Evolutionary conservation across 1,140 invertebrate species (phyloP), one percentile per base, ranked within the genome.

Genomic region (Wiebesia pumilae): DNA sequence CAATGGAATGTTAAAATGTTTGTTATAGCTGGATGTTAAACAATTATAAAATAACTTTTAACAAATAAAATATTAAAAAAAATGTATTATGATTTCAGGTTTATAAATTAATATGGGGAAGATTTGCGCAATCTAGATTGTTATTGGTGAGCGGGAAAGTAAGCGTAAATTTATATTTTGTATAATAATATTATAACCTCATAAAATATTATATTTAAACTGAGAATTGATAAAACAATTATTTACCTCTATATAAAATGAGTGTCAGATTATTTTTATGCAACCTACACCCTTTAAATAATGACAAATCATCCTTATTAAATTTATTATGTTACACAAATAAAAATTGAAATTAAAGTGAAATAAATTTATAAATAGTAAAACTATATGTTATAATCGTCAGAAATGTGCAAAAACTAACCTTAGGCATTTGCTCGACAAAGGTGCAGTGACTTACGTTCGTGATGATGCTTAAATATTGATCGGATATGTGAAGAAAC

Each of bases 121-220:
- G 30, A 51, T 82, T 82, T 71, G 71, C 62, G 65, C 19, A 71
- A 33, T 58, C 2, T 83, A 35, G 10, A 75, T n/a, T 83, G 69
- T 40, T 75, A 75, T 83, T 30, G 27, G 14, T 62, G 35, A 77
- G 47, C 35, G 67, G 35, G 71, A 84, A 87, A 84, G 62, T n/a
- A 62, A 81, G 35, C 79, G 83, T 65, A 87, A 58, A 90, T 88
- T 90, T 87, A 89, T 87, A 88, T 90, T 89, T 73, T 71, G 86
- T 83, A 84, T 77, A 83, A 62, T 62, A 40, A 77, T 77, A 77
- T 77, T 75, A 35, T 83, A 83, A 19, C 67, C 3, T 73, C 38
- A 73, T 58, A 38, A 30, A 58, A 75, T 38, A 40, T 58, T 43
- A 83, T 69, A 54, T 54, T 83, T 43, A 69, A 81, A 81, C 47